Base-by-base conservation (phyloP, 2,113 vertebrate genomes). In the Macquaria ambigua region DNA sequence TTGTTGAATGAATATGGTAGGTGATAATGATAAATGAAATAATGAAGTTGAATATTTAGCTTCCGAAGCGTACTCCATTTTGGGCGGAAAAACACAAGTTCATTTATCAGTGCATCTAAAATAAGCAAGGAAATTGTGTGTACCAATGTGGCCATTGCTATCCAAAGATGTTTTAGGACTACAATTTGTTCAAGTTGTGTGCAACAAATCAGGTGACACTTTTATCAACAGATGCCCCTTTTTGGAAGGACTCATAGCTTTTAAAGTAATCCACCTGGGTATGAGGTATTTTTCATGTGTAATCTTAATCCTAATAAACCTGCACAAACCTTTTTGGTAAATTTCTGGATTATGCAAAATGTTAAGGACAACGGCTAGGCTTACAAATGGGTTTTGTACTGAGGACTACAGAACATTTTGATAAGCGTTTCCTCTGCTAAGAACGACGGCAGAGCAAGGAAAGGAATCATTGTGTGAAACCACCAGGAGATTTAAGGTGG, bases 271-370 rank as follows among this genome's bases (percentile, higher is more conserved):
- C 37, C 37, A 71, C 18, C 25, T 21, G 72, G 37, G n/a, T 21
- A 20, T 59, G 12, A 41, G 4, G n/a, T 1, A 8, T 46, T 3
- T 46, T 64, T 67, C 28, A 58, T 37, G 59, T 66, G 46, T 52
- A 34, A 25, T 82, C 11, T 39, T 28, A 74, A 71, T 75, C 34
- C 61, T 53, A 14, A 28, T 53, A 31, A 61, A 9, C 1, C 58
- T 28, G 58, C 34, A 25, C 28, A 9, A 79, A 41, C n/a, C 52
- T 50, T 62, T 64, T 23, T 20, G 64, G 37, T 66, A 43, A 6
- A 20, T 50, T 37, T 75, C n/a, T 23, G 43, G 55, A 79, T 70
- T 50, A 78, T 28, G 31, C 39, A 50, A 37, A 63, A 64, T 67
- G 61, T 20, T 18, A 48, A 58, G n/a, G 23, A 69, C 61, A 78